Evolutionary conservation across 64 coral and sea anemone species (phyloP), one percentile per base, ranked within the genome.

Genomic region (Actinia tenebrosa): DNA sequence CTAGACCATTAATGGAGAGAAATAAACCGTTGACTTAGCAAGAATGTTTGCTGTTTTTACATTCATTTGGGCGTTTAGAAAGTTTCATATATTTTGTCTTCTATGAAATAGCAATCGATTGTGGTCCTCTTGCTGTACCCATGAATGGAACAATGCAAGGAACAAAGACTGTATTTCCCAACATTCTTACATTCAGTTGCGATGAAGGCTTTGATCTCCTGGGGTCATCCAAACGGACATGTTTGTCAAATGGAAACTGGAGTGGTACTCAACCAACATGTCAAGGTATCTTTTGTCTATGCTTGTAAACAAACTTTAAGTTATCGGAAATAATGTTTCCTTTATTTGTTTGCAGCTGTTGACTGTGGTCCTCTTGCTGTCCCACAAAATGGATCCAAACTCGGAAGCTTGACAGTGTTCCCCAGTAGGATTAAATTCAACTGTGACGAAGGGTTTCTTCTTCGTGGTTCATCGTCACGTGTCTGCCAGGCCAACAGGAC

Each of bases 391-490:
- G 93, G 93, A 53, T 88, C 42, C 25, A 16, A 30, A n/a, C 43
- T 71, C 18, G 77, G 60, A 50, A 59, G 61, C 69, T 53, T 26
- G 23, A 46, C 26, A 81, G 61, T 5, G 11, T 85, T 68, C 80
- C 90, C 77, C 56, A 95, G 66, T 79, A 77, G 5, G 52, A 13
- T 59, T 15, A 0, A 0, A 14, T 89, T 95, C 45, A 30, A 27
- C 16, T 95, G 93, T 84, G 83, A 95, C 75, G 71, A 90, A 11
- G 89, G 89, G 27, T 90, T 90, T 84, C 13, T 56, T 78, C 82
- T 84, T 11, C 15, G 54, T 18, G 89, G 89, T 8, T 90, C 89
- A 7, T 19, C 53, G 5, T 9, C 84, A 1, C 56, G 89, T 45
- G 22, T 37, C 3, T 90, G 89, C 77, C 89, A 78, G 18, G 62